Evolutionary conservation across 2,113 vertebrate species (phyloP), one percentile per base, ranked within the genome.

Genomic region (Pseudopodoces humilis): DNA sequence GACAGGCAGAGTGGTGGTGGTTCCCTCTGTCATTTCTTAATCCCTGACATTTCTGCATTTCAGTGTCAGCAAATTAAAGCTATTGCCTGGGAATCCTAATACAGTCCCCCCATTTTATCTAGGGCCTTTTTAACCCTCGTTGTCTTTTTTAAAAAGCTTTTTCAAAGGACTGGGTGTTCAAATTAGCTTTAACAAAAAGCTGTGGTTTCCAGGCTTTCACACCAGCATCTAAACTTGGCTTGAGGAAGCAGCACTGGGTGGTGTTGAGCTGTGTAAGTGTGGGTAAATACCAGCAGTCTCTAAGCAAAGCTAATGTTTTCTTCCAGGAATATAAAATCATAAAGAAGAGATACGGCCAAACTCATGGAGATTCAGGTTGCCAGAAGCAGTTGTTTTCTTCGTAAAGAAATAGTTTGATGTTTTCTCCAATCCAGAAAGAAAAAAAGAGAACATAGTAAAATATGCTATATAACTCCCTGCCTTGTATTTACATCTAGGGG

Each of bases 201-300:
- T 53, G 1, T 90, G 50, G 58, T 81, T 95, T 18, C 76, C 83
- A 44, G 74, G 56, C 56, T 86, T 79, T 71, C 44, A 4, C 46
- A 80, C 70, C 79, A 84, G 83, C 76, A 25, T 59, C 88, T 67
- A 21, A 83, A 69, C 72, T 84, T 91, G 87, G 88, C 91, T 58
- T 56, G 76, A 44, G 49, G 83, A 80, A 71, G 71, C 69, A 39
- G 84, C 10, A 2, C 72, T 70, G 80, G 79, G 53, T 76, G 44
- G 44, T 83, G 82, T 76, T 92, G 39, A 52, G 69, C 88, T 69
- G 19, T 80, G 79, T 27, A 64, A 94, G 91, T 68, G 90, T 91
- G 90, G 94, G 88, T 90, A 83, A 94, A 94, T 94, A 90, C 75
- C 93, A 89, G 88, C 94, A 86, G 79, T 72, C 83, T 91, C 84